A percentile compares a stretch with the other conserved stretches of the same genome.
Conservation (phyloP, 2,797 vertebrate species). For the Cyclura pinguis region DNA sequence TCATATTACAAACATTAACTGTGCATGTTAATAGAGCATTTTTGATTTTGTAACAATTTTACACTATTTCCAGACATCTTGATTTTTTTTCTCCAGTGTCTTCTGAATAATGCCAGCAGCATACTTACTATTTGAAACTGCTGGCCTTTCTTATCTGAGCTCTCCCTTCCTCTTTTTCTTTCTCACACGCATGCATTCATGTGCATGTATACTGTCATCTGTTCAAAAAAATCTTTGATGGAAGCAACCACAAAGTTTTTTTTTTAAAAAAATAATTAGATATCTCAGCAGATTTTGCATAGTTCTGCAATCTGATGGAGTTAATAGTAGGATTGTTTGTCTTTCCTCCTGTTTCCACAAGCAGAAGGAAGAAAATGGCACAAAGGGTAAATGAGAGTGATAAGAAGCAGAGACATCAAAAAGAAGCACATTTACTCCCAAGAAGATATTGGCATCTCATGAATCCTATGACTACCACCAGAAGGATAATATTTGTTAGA, state of each 20-base stretch:
- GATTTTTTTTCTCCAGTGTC: neutral
- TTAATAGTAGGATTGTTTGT: neutral
- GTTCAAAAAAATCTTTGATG: neutral
- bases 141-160: neutral
- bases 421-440: neutral
- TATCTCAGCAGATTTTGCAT: neutral
- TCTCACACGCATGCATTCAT: neutral
- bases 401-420: neutral
- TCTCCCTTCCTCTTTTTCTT: neutral
- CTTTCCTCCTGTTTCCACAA: neutral
- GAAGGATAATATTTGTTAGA: neutral
- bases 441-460: neutral
- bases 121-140: neutral
- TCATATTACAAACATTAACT: rapidly evolving
- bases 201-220: too few species aligned
- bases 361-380: neutral
- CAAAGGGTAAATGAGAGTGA: neutral
- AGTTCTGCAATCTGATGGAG: neutral
- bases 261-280: neutral
- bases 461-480: neutral
- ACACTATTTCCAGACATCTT: neutral
- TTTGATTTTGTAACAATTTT: neutral
- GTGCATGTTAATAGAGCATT: neutral
- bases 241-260: neutral
- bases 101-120: neutral